Percentiles rank a stretch among this genome's conserved stretches.
phyloP scores from a whole-genome alignment of 2,888 invertebrate genomes.

The Hesperia comma region DNA sequence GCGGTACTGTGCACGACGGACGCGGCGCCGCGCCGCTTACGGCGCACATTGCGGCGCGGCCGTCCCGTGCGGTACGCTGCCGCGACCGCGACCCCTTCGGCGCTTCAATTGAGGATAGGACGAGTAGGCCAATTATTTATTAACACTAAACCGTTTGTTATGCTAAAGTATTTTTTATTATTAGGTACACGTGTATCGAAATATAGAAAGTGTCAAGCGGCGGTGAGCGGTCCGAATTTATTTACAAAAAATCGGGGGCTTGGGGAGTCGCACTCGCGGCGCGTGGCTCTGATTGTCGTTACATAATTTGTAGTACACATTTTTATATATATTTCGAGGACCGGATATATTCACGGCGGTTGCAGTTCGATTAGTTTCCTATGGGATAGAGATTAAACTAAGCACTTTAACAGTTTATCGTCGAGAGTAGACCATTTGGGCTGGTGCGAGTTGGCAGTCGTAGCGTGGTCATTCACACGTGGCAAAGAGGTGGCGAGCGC shows the following conservation, averaged over 20 bases:
- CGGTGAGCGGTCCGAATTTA: constrained; percentile 68
- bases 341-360: constrained; percentile 21
- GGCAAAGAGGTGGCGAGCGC: constrained; percentile 72
- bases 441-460: constrained; percentile 48
- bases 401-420: constrained; percentile 35
- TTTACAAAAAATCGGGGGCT: constrained; percentile 66
- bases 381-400: constrained; percentile 33
- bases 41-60: constrained; percentile 7
- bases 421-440: constrained; percentile 33
- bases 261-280: constrained; percentile 58
- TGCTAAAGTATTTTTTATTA: constrained; percentile 59
- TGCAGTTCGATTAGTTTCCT: constrained; percentile 28
- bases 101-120: constrained; percentile 10
- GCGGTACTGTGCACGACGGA: constrained; percentile 8
- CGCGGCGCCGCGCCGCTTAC: constrained; percentile 11
- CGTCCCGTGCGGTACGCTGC: background rate
- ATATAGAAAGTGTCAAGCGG: constrained; percentile 77
- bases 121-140: constrained; percentile 64
- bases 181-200: constrained; percentile 65
- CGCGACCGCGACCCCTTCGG: constrained; percentile 15
- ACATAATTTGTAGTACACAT: constrained; percentile 9
- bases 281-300: constrained; percentile 31
- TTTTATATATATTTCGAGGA: constrained; percentile 18
- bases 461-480: constrained; percentile 56
- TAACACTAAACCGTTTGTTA: constrained; percentile 48